A percentile compares a stretch with the other conserved stretches of the same genome.
Conservation (phyloP, 2,113 vertebrate genomes). For the Esox niger region DNA sequence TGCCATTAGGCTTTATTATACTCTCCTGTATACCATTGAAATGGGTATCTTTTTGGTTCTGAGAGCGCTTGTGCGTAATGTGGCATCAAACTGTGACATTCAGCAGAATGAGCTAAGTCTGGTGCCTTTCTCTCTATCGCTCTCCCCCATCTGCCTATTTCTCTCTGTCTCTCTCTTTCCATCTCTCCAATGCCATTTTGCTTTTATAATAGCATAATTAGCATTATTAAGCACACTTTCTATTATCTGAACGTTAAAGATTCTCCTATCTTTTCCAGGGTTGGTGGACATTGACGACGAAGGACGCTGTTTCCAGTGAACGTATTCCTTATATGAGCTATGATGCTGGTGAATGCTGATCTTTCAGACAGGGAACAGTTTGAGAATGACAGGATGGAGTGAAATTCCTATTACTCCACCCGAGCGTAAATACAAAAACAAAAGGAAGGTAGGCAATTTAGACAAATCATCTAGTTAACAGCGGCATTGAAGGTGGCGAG, state of each 20-base stretch:
- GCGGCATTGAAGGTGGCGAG: not conserved
- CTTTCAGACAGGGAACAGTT: not conserved
- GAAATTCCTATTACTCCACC: not conserved
- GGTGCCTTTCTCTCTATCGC: not conserved
- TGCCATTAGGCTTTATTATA: slow-evolving; percentile 27
- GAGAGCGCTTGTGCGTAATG: slow-evolving; percentile 27
- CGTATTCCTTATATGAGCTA: too few species aligned
- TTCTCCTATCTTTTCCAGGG: not conserved
- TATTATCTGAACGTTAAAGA: slow-evolving; percentile 31
- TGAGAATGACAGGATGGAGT: not conserved
- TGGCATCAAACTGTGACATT: slow-evolving; percentile 17
- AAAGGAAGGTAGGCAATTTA: slow-evolving; percentile 16
- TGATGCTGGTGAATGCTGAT: not conserved
- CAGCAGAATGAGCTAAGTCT: slow-evolving; percentile 20
- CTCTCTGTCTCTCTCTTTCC: not conserved
- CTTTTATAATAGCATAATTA: slow-evolving; percentile 32
- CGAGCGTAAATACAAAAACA: slow-evolving; percentile 8
- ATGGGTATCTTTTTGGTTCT: slow-evolving; percentile 20
- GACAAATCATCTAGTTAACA: not conserved
- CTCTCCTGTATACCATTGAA: slow-evolving; percentile 26
- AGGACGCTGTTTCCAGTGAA: too few species aligned
- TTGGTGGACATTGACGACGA: not conserved
- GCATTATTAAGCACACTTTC: slow-evolving; percentile 28
- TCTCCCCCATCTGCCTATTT: not conserved
- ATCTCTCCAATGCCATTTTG: slow-evolving; percentile 1